Base-by-base conservation (phyloP, 2,797 vertebrate species). In the Sebastes melanostomus region DNA sequence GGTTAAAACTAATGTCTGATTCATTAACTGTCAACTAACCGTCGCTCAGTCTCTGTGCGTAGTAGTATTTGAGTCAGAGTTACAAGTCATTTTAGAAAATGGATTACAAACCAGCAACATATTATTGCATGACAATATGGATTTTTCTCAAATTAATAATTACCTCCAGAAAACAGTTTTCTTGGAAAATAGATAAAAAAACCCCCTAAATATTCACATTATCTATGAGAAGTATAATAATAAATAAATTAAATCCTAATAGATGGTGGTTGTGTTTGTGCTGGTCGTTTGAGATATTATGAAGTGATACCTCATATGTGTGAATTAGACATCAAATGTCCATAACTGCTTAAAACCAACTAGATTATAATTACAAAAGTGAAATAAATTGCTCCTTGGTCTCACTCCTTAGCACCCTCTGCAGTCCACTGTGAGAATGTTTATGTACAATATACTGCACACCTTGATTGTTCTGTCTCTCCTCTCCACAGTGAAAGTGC, bases 401-500 rank as follows among this genome's bases (percentile, higher is more conserved):
- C 6, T 20, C 20, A 20, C 54, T 82, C 42, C 11, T 36, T 22
- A 36, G 59, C 75, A 22, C 46, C 72, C 59, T 56, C 81, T 83
- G 69, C 69, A 29, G 72, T n/a, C n/a, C 16, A 66, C 6, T 52
- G n/a, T 61, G 10, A 34, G 10, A 2, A 50, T 6, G 12, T 61
- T n/a, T 24, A 30, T 9, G 4, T 18, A 8, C 11, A 54, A 5
- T 36, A 12, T 6, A 66, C 36, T 18, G 42, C 9, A 18, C 24
- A 66, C 38, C 16, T 6, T 18, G 24, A 29, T 50, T 12, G 11
- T 29, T 24, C 13, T 38, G 32, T 62, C 3, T 62, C 63, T 46
- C 24, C 24, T 38, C 24, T 66, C 34, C 22, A 42, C 8, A 66
- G 8, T 27, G 16, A 65, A 22, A 16, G 34, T 25, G 61, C 61